phyloP scores from a whole-genome alignment of 2,888 invertebrate species.

The Chaetogeoica ovagalla region DNA sequence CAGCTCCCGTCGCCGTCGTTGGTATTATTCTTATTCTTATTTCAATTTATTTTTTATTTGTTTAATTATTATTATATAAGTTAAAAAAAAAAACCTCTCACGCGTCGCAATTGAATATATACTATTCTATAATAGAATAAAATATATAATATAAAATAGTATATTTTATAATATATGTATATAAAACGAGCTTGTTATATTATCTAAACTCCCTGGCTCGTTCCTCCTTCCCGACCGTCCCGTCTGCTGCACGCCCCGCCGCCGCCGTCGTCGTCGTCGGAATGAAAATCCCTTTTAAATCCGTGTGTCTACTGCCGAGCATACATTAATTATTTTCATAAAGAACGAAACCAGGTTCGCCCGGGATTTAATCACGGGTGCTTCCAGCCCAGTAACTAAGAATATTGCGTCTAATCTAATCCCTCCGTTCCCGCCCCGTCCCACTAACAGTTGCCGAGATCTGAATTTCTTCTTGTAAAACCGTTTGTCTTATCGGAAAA shows the following conservation, averaged over 20 bases:
- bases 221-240: too few species aligned
- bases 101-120: too few species aligned
- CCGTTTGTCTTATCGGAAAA: constrained; percentile 51
- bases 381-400: constrained; percentile 51
- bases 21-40: too few species aligned
- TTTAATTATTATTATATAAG: too few species aligned
- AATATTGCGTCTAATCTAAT: constrained; percentile 50
- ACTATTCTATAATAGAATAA: too few species aligned
- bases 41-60: too few species aligned
- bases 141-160: too few species aligned
- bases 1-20: constrained; percentile 5
- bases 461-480: constrained; percentile 40
- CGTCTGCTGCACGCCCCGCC: too few species aligned
- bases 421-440: background rate
- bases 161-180: background rate
- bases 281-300: constrained; percentile 34
- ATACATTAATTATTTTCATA: constrained; percentile 50
- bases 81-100: too few species aligned
- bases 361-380: constrained; percentile 47
- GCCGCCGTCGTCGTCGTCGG: background rate
- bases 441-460: constrained; percentile 33
- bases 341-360: constrained; percentile 40
- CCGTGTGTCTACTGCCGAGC: constrained; percentile 39
- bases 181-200: background rate
- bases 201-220: constrained; percentile 6